Evolutionary conservation across 2,113 vertebrate genomes (phyloP), one percentile per base, ranked within the genome.

Genomic region (Mellivora capensis): DNA sequence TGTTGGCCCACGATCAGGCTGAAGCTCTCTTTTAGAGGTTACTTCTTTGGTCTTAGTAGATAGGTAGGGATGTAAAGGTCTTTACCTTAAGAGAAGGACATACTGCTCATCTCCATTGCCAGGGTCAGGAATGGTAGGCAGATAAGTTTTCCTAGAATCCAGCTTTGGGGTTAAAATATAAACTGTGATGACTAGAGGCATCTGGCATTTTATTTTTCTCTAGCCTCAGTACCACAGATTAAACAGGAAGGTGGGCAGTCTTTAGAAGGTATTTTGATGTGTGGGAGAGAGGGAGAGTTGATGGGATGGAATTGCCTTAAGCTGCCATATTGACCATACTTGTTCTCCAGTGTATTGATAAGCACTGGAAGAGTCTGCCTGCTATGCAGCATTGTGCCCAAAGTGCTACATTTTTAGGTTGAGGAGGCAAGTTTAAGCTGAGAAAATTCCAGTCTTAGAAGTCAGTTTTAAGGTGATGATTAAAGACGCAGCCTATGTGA

Each of bases 91-190:
- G 49, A 39, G 61, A 49, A 83, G 64, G 64, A 18, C 77, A 62
- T 84, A 61, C 23, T 34, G 54, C 20, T 81, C 13, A 90, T 57
- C 31, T 90, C 47, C 67, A 83, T 37, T 62, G 69, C 42, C 27
- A 86, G 71, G 8, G 9, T 94, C n/a, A 69, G 20, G 10, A 90
- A 49, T 17, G 17, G 13, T 86, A 83, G 64, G 69, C 90, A 94
- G 57, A 67, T 64, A 64, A 47, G 31, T 95, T 96, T 80, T 87
- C 64, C 27, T 96, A 52, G 49, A 94, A 18, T 85, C 25, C 21
- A 93, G 12, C 37, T 96, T 89, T 94, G 71, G 72, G 64, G 67
- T 89, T 96, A 94, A 85, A 91, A 79, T 89, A 80, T 42, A 74
- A 89, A 90, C 17, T 67, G 6, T 93, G 85, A 42, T 85, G 77